A percentile compares a stretch with the other conserved stretches of the same genome.
Evolutionary conservation across 2,113 vertebrate genomes (phyloP).

Genomic region (Corythornis cristatus): DNA sequence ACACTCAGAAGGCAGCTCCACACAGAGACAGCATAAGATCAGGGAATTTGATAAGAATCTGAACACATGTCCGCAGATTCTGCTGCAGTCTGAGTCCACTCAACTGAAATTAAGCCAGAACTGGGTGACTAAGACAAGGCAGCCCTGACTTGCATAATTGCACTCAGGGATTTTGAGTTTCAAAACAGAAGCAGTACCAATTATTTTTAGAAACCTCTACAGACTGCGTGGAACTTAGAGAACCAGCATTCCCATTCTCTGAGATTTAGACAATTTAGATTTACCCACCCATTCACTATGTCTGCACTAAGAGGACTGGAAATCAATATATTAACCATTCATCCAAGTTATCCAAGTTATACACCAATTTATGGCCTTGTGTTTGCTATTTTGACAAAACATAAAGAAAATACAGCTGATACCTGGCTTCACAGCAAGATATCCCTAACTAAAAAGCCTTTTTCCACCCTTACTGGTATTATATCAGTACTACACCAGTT

Average conservation of each 20-base stretch:
- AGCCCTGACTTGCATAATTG: neutral
- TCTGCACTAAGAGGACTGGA: neutral
- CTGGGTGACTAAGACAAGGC: neutral
- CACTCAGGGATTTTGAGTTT: neutral
- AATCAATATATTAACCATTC: fast-evolving
- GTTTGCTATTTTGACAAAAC: neutral
- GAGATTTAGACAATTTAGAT: neutral
- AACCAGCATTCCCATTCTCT: neutral
- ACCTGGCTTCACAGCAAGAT: neutral
- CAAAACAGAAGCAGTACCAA: neutral
- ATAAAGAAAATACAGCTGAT: neutral
- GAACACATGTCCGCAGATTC: neutral
- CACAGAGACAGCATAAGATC: neutral
- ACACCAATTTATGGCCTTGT: neutral
- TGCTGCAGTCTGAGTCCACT: neutral
- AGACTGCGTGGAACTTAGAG: neutral
- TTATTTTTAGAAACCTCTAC: neutral
- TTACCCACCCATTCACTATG: neutral
- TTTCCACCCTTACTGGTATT: neutral
- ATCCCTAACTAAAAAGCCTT: neutral
- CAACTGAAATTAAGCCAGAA: neutral
- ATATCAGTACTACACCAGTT: neutral
- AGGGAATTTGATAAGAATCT: neutral
- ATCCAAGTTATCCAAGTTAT: neutral
- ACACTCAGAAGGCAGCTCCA: neutral